Conservation (phyloP, 2,888 invertebrate species). For the Aromia moschata region DNA sequence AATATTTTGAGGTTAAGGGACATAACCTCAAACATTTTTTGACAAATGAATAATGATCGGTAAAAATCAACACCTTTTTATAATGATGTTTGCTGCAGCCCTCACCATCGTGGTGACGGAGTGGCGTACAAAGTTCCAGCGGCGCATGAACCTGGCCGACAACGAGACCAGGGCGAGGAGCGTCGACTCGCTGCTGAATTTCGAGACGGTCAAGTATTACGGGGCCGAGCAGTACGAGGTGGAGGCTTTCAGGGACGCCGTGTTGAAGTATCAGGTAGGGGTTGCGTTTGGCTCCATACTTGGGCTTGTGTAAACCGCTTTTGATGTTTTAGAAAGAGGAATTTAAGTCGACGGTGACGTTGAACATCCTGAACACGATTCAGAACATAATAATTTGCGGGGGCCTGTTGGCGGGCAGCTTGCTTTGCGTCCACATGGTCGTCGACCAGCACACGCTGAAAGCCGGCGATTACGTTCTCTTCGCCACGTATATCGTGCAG, state of each 20-base stretch:
- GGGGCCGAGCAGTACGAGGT: conserved; percentile 95
- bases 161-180: conserved; percentile 91
- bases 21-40: too few relatives aligned
- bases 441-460: conserved; percentile 74
- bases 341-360: conserved; percentile 84
- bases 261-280: conserved; percentile 81
- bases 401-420: conserved; percentile 86
- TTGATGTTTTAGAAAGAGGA: conserved; percentile 87
- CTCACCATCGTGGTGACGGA: conserved; percentile 92
- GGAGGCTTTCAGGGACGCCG: conserved; percentile 82
- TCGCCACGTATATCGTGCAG: conserved; percentile 93
- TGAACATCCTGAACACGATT: conserved; percentile 88
- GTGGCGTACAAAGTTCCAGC: conserved; percentile 95
- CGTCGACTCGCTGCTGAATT: conserved; percentile 96
- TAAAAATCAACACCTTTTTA: neutral
- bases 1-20: too few relatives aligned
- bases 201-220: conserved; percentile 99
- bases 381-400: conserved; percentile 91
- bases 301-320: neutral
- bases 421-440: conserved; percentile 90
- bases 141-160: conserved; percentile 93
- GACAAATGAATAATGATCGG: too few relatives aligned
- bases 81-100: conserved; percentile 65
- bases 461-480: conserved; percentile 96
- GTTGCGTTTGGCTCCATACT: too few relatives aligned